Evolutionary conservation across 2,888 invertebrate species (phyloP).

Genomic region (Polymixis flavicincta): DNA sequence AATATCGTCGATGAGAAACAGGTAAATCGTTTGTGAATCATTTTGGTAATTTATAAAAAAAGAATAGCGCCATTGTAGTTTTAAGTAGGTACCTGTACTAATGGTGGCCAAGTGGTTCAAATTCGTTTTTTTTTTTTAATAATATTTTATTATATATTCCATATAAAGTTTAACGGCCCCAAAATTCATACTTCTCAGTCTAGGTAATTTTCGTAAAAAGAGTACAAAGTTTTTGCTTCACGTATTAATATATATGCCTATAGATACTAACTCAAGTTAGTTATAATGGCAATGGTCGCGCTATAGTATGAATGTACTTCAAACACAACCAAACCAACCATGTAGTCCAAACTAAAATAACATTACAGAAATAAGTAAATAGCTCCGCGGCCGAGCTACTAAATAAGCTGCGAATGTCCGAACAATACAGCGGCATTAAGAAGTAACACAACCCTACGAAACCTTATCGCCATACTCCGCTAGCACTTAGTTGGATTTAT

Average conservation of each 20-base stretch:
- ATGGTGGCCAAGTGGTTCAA: no score
- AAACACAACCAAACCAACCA: constrained; percentile 5
- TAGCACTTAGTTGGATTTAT: constrained; percentile 58
- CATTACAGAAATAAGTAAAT: constrained; percentile 23
- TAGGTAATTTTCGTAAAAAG: no score
- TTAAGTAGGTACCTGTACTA: not conserved
- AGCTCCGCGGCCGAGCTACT: constrained; percentile 26
- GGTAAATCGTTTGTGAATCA: not conserved
- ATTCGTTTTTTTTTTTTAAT: no score
- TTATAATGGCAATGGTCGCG: not conserved
- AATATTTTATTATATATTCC: no score
- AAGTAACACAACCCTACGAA: constrained; percentile 55
- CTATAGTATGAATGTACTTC: not conserved
- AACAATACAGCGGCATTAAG: constrained; percentile 47
- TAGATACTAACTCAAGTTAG: no score
- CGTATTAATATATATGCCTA: no score
- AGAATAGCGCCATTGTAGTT: not conserved
- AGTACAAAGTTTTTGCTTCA: no score
- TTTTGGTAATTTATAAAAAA: not conserved
- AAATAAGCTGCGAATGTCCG: constrained; percentile 43
- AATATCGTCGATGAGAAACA: not conserved
- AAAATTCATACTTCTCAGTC: no score
- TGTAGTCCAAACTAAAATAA: constrained; percentile 5
- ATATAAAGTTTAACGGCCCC: no score
- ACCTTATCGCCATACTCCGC: constrained; percentile 56